These are phyloP conservation scores for Phallusia fumigata DNA, from an alignment of 23 tunicate species.

Conservation along the genomic window DNA sequence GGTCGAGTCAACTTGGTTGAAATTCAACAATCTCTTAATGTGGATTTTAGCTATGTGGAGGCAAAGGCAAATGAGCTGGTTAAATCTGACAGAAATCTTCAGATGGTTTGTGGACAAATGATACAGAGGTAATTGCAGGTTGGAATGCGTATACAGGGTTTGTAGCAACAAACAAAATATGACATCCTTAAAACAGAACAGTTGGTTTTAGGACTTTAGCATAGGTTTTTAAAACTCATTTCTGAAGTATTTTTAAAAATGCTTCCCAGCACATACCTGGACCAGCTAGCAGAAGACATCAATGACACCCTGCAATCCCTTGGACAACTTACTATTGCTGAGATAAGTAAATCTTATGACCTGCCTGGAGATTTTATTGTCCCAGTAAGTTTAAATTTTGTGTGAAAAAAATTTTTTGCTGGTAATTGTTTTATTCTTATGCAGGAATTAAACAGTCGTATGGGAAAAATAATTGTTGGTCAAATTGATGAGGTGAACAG, in stretches of 20 bases:
- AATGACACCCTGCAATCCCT: slow-evolving; percentile 71
- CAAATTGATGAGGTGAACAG: slow-evolving; percentile 48
- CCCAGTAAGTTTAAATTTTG: slow-evolving; percentile 13
- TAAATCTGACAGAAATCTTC: slow-evolving; percentile 26
- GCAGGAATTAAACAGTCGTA: slow-evolving; percentile 43
- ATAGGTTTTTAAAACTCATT: neutral
- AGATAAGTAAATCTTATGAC: slow-evolving; percentile 64
- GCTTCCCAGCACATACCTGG: slow-evolving; percentile 38
- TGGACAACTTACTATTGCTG: slow-evolving; percentile 70
- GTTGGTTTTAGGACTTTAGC: neutral
- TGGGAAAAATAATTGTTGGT: slow-evolving; percentile 65
- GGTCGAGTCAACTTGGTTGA: slow-evolving; percentile 85
- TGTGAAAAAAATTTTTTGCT: neutral
- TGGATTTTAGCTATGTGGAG: slow-evolving; percentile 75
- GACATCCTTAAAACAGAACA: too few species aligned
- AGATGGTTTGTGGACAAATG: slow-evolving; percentile 65
- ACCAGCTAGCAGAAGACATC: slow-evolving; percentile 78
- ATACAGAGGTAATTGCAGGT: slow-evolving; percentile 65
- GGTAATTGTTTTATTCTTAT: neutral
- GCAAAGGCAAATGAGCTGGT: slow-evolving; percentile 65
- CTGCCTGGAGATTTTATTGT: slow-evolving; percentile 77
- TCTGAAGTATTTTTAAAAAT: neutral
- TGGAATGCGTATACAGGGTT: too few species aligned
- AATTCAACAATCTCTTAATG: slow-evolving; percentile 61
- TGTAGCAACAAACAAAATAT: too few species aligned